Evolutionary conservation across 2,888 invertebrate genomes (phyloP).

Genomic region (Steromphala cineraria): DNA sequence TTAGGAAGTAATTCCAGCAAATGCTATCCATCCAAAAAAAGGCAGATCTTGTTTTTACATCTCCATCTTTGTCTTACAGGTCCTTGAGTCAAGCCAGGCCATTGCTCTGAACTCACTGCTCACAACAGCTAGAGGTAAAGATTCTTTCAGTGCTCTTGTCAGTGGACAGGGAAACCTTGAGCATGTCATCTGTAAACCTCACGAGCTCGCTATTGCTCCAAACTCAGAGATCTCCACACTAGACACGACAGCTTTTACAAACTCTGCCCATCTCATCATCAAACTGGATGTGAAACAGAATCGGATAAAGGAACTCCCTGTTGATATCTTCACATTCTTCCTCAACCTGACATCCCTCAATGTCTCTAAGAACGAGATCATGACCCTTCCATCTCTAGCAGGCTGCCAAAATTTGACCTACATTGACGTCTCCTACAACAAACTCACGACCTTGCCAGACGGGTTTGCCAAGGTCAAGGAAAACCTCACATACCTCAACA

Average conservation of each 20-base stretch:
- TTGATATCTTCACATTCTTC: constrained; percentile 36
- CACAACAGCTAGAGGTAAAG: neutral
- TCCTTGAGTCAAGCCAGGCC: neutral
- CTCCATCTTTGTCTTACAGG: neutral
- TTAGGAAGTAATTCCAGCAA: no score
- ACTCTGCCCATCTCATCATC: neutral
- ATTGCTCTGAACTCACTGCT: neutral
- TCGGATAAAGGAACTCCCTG: constrained; percentile 42
- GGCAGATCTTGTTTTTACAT: no score
- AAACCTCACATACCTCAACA: constrained; percentile 43
- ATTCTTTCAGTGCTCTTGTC: neutral
- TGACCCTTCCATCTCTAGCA: constrained; percentile 35
- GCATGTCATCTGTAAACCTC: neutral
- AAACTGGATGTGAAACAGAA: constrained; percentile 50
- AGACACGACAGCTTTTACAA: neutral
- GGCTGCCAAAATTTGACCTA: constrained; percentile 20
- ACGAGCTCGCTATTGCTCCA: neutral
- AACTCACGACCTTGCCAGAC: constrained; percentile 29
- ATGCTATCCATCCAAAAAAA: no score
- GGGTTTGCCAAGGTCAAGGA: constrained; percentile 28
- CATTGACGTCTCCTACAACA: constrained; percentile 33
- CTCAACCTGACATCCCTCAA: constrained; percentile 47
- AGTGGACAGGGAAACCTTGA: neutral
- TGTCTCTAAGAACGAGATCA: constrained; percentile 51
- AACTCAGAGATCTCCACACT: neutral